These are phyloP conservation scores for Drosophila eohydei DNA, from an alignment of 2,888 invertebrate genomes.

Conservation along the genomic window DNA sequence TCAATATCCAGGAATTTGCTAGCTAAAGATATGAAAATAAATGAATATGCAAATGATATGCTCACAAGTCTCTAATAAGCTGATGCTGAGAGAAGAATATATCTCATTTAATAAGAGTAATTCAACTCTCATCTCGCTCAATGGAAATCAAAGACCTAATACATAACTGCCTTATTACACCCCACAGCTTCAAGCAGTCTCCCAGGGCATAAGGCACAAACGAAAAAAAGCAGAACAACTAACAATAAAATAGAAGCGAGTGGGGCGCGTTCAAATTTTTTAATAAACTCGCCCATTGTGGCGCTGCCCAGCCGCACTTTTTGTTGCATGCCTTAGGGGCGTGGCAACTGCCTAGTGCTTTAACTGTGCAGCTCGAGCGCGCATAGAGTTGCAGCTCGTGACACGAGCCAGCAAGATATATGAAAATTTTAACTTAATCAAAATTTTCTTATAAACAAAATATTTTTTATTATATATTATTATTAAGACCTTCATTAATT, in stretches of 20 bases:
- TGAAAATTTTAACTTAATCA: too few species aligned
- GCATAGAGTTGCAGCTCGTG: not conserved
- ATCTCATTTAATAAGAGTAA: too few species aligned
- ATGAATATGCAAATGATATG: too few species aligned
- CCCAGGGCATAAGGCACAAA: not conserved
- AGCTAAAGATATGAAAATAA: too few species aligned
- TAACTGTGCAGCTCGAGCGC: not conserved
- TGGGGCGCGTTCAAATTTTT: constrained; percentile 63
- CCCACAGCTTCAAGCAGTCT: not conserved
- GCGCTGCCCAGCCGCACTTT: constrained; percentile 43
- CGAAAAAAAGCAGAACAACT: constrained; percentile 35
- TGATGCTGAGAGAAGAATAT: too few species aligned
- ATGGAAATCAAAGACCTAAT: too few species aligned
- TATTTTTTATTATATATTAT: too few species aligned
- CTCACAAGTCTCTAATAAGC: too few species aligned
- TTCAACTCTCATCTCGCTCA: too few species aligned
- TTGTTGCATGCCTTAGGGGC: constrained; percentile 62
- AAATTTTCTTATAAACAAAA: too few species aligned
- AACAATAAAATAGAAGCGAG: constrained; percentile 56
- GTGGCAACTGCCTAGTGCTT: constrained; percentile 22
- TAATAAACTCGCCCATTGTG: constrained; percentile 71
- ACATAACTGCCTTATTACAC: not conserved
- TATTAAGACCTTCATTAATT: too few species aligned
- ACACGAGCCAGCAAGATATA: constrained; percentile 16
- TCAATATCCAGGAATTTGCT: too few species aligned